These are phyloP conservation scores for Sisor rabdophorus DNA, from an alignment of 2,113 vertebrate genomes.

Conservation along the genomic window DNA sequence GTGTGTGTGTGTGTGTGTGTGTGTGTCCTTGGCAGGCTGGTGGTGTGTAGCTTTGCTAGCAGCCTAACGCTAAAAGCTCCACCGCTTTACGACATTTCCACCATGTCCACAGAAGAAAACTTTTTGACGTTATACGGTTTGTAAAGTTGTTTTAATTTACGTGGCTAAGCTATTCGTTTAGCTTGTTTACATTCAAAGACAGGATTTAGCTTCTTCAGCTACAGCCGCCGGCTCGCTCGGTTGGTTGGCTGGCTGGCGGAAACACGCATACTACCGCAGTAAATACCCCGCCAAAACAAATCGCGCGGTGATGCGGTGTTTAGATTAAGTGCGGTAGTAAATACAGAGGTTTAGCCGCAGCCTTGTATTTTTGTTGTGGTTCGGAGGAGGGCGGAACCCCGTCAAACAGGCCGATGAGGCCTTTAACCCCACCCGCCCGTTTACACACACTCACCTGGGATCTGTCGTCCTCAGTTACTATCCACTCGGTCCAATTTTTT, in stretches of 20 bases:
- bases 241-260: too few species aligned
- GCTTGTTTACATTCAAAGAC: neutral
- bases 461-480: neutral
- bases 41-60: neutral
- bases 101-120: neutral
- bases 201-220: neutral
- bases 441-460: constrained; percentile 10
- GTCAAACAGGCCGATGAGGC: constrained; percentile 33
- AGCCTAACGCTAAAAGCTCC: neutral
- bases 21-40: neutral
- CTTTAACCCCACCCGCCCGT: neutral
- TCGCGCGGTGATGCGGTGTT: neutral
- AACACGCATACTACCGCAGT: neutral
- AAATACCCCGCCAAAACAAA: neutral
- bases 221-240: constrained; percentile 14
- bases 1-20: neutral
- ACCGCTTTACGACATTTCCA: neutral
- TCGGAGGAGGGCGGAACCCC: constrained; percentile 40
- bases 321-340: neutral
- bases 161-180: neutral
- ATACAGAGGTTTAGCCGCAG: neutral
- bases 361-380: constrained; percentile 34
- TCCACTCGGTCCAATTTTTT: neutral
- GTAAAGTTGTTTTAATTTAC: neutral
- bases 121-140: too few species aligned